Percentiles rank a stretch among this genome's conserved stretches.
Evolutionary conservation across 2,797 vertebrate genomes (phyloP).

Genomic region (Sebastes itinus): DNA sequence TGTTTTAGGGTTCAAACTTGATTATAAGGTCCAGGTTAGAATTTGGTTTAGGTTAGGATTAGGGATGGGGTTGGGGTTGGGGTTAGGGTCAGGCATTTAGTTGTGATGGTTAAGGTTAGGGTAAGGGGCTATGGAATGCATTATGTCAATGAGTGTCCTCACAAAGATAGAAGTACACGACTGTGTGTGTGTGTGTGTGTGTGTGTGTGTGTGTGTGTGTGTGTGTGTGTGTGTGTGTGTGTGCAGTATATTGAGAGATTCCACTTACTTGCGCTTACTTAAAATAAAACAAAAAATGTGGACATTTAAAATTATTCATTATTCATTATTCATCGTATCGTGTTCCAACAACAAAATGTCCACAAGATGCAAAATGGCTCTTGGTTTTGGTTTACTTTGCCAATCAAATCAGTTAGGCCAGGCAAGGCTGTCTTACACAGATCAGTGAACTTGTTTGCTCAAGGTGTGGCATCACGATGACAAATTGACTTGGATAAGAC

Average conservation of each 20-base stretch:
- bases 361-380: constrained; percentile 56
- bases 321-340: background rate
- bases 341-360: constrained; percentile 7
- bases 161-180: too few relatives aligned
- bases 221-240: too few relatives aligned
- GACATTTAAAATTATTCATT: background rate
- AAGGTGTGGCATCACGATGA: constrained; percentile 22
- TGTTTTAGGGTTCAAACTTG: too few relatives aligned
- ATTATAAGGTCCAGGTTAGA: too few relatives aligned
- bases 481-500: constrained; percentile 15
- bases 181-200: too few relatives aligned
- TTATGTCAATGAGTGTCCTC: too few relatives aligned
- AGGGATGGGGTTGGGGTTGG: too few relatives aligned
- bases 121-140: too few relatives aligned
- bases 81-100: too few relatives aligned
- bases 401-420: constrained; percentile 60
- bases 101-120: too few relatives aligned
- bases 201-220: too few relatives aligned
- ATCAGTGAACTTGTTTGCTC: constrained; percentile 43
- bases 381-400: constrained; percentile 55
- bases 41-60: too few relatives aligned
- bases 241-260: background rate
- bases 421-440: background rate
- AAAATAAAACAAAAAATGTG: background rate
- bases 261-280: background rate